Conservation (phyloP, 2,888 invertebrate genomes). For the Acronicta leporina region DNA sequence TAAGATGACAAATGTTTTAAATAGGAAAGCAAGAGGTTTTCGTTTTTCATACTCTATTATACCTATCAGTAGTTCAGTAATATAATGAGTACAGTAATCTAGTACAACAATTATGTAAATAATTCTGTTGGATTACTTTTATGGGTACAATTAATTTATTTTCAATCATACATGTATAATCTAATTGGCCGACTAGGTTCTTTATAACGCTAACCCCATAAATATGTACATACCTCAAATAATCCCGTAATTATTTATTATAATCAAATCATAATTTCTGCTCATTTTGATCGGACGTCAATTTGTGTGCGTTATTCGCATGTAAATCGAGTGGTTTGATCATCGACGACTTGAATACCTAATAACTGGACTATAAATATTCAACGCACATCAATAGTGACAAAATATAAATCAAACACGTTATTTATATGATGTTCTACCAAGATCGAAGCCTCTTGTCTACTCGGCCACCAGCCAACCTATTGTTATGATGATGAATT, state of each 20-base stretch:
- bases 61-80: too few relatives aligned
- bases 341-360: slow-evolving; percentile 38
- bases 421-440: slow-evolving; percentile 13
- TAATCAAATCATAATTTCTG: slow-evolving; percentile 31
- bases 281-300: slow-evolving; percentile 33
- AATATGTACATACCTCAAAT: slow-evolving; percentile 9
- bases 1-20: too few relatives aligned
- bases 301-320: slow-evolving; percentile 35
- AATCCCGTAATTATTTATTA: slow-evolving; percentile 22
- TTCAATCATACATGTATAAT: too few relatives aligned
- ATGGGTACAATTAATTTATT: too few relatives aligned
- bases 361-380: slow-evolving; percentile 44
- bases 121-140: too few relatives aligned
- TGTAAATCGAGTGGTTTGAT: slow-evolving; percentile 49
- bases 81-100: too few relatives aligned
- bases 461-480: slow-evolving; percentile 3
- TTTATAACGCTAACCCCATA: neutral
- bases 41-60: too few relatives aligned
- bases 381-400: slow-evolving; percentile 35
- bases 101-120: too few relatives aligned
- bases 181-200: too few relatives aligned
- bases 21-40: too few relatives aligned
- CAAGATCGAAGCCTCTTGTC: neutral
- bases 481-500: slow-evolving; percentile 18
- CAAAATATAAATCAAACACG: slow-evolving; percentile 45